These are phyloP conservation scores for Sebastes jordani DNA, from an alignment of 2,797 vertebrate genomes.

Conservation along the genomic window DNA sequence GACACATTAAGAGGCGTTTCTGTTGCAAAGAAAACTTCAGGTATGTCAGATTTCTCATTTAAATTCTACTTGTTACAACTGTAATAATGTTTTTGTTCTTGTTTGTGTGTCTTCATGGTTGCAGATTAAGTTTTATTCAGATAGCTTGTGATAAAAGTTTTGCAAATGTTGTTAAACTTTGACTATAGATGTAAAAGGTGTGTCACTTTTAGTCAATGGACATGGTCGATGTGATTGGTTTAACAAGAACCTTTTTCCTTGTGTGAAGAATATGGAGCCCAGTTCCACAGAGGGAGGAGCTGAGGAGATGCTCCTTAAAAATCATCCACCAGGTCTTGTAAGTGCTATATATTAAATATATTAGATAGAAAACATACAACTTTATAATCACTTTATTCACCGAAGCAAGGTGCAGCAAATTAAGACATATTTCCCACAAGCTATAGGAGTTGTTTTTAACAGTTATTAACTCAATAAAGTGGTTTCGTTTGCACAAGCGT, in stretches of 20 bases:
- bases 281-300: conserved; percentile 80
- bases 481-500: background rate
- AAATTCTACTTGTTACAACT: background rate
- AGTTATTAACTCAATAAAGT: background rate
- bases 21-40: conserved; percentile 68
- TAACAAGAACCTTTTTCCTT: conserved; percentile 78
- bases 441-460: background rate
- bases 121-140: background rate
- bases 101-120: background rate
- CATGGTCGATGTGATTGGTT: conserved; percentile 71
- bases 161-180: background rate
- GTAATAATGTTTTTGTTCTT: background rate
- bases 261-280: conserved; percentile 86
- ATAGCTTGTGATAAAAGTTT: background rate
- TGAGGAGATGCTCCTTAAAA: conserved; percentile 77
- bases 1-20: conserved; percentile 54
- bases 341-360: conserved; percentile 68
- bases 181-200: conserved; percentile 23
- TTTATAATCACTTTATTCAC: conserved; percentile 3
- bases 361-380: conserved; percentile 6
- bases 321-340: conserved; percentile 80
- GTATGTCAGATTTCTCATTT: conserved; percentile 65
- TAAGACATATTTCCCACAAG: background rate
- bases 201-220: conserved; percentile 30
- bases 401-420: background rate